Conservation (phyloP, 2,797 vertebrate species). For the Champsocephalus gunnari region DNA sequence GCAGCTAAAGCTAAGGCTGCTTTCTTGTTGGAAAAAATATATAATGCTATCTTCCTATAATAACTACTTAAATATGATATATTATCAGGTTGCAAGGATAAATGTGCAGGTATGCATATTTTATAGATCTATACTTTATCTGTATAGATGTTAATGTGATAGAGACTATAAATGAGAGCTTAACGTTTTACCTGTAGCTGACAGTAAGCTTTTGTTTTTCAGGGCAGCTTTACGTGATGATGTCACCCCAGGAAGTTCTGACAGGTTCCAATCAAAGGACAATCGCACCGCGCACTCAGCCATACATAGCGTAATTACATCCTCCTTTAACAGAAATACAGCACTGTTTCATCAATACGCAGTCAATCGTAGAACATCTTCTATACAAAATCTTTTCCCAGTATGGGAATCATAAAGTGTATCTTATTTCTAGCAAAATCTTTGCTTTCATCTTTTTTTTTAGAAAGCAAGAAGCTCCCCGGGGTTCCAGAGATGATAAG, state of each 20-base stretch:
- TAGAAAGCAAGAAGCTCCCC: slow-evolving; percentile 78
- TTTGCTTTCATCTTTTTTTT: background rate
- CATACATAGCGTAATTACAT: slow-evolving; percentile 89
- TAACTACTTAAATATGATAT: background rate
- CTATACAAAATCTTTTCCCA: too few species aligned
- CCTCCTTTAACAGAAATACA: background rate
- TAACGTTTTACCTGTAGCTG: background rate
- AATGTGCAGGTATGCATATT: too few species aligned
- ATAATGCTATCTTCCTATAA: background rate
- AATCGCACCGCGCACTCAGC: slow-evolving; percentile 91
- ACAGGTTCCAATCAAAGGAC: slow-evolving; percentile 90
- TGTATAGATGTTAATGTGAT: too few species aligned
- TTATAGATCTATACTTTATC: too few species aligned
- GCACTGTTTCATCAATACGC: background rate
- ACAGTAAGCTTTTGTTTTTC: slow-evolving; percentile 17
- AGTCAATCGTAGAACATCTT: background rate
- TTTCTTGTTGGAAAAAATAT: background rate
- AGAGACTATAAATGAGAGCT: too few species aligned
- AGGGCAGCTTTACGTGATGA: slow-evolving; percentile 97
- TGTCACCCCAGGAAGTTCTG: slow-evolving; percentile 95
- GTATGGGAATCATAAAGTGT: too few species aligned
- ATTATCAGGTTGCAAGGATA: too few species aligned
- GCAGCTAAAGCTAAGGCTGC: background rate
- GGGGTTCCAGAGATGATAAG: slow-evolving; percentile 75
- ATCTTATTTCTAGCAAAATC: too few species aligned